Conservation (phyloP, 2,888 invertebrate genomes). For the Noctua comes region DNA sequence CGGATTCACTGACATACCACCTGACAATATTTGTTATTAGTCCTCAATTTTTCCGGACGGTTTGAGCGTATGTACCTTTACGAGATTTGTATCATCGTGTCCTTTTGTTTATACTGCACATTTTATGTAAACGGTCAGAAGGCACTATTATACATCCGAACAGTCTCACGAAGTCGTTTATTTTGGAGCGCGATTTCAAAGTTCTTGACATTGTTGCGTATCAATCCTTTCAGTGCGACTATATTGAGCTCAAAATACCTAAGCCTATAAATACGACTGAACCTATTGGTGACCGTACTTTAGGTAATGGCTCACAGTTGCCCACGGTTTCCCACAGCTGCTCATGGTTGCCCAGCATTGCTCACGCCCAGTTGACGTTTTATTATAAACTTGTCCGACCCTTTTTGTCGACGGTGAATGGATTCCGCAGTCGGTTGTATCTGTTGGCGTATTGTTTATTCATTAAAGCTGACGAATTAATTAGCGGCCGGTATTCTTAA, state of each 20-base stretch:
- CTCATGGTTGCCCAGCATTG: background rate
- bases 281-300: conserved; percentile 7
- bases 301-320: background rate
- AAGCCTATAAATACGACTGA: background rate
- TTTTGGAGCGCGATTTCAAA: background rate
- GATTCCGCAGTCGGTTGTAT: conserved; percentile 43
- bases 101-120: background rate
- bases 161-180: background rate
- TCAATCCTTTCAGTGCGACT: background rate
- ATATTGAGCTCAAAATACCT: too few species aligned
- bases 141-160: background rate
- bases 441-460: conserved; percentile 62
- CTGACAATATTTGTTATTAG: background rate
- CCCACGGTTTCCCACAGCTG: background rate
- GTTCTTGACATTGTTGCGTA: background rate
- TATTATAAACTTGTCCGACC: conserved; percentile 41
- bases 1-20: background rate
- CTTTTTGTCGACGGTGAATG: conserved; percentile 55
- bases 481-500: conserved; percentile 55
- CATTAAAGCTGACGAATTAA: conserved; percentile 67
- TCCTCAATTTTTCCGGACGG: background rate
- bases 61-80: background rate
- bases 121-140: background rate
- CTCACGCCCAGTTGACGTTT: conserved; percentile 16
- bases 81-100: background rate